phyloP scores from a whole-genome alignment of 2,797 vertebrate species.

The Urosaurus nigricauda region DNA sequence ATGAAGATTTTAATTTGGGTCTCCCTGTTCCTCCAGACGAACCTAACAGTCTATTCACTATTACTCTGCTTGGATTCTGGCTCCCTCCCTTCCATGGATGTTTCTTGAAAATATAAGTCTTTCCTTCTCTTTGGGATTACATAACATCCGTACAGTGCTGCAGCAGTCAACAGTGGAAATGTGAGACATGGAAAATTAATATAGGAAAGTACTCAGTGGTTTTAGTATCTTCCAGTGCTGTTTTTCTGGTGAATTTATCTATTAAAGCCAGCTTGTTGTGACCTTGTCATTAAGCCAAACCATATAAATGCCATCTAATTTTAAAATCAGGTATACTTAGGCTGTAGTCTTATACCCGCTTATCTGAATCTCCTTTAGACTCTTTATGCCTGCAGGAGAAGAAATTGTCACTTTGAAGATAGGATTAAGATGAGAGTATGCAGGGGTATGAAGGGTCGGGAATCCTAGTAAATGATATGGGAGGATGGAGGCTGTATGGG shows the following conservation, averaged over 20 bases:
- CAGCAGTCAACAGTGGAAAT: slow-evolving; percentile 26
- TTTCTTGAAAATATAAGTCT: background rate
- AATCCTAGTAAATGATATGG: too few species aligned
- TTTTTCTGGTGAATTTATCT: background rate
- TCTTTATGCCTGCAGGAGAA: too few species aligned
- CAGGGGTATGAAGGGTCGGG: too few species aligned
- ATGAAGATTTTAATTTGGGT: too few species aligned
- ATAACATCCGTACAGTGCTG: background rate
- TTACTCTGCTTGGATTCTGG: background rate
- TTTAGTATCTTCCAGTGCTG: background rate
- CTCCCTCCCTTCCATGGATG: background rate
- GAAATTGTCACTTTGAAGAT: too few species aligned
- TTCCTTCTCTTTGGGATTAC: background rate
- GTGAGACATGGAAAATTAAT: slow-evolving; percentile 35
- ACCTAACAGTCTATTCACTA: background rate
- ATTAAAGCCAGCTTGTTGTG: background rate
- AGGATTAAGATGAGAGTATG: too few species aligned
- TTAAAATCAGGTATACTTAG: background rate
- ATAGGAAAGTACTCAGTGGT: background rate
- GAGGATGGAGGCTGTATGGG: too few species aligned
- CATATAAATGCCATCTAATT: background rate
- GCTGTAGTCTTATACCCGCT: background rate
- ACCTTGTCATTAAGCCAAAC: background rate
- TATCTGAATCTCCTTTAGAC: too few species aligned
- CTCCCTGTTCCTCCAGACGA: too few species aligned